phyloP scores from a whole-genome alignment of 2,113 vertebrate genomes.

The Ochotona princeps region DNA sequence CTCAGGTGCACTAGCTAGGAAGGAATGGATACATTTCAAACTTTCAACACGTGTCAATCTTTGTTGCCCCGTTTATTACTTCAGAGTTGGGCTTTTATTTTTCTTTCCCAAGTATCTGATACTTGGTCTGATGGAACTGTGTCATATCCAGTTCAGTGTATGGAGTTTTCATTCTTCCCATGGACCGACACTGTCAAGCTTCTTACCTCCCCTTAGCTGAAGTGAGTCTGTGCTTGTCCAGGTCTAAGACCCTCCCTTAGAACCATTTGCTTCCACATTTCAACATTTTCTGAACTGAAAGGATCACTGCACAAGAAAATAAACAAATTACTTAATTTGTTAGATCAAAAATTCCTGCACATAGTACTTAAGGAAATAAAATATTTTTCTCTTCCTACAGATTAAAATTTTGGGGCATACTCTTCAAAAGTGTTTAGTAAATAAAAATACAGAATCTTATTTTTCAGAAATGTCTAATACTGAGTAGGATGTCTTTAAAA shows the following conservation, averaged over 20 bases:
- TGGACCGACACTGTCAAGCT: slow-evolving; percentile 38
- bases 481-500: background rate
- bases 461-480: slow-evolving; percentile 9
- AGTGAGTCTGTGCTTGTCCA: slow-evolving; percentile 52
- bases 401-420: slow-evolving; percentile 2
- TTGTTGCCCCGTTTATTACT: background rate
- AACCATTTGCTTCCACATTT: slow-evolving; percentile 64
- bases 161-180: slow-evolving; percentile 41
- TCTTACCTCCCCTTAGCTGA: slow-evolving; percentile 47
- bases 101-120: slow-evolving; percentile 18
- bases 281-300: slow-evolving; percentile 50
- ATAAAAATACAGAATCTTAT: slow-evolving; percentile 2
- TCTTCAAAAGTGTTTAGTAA: slow-evolving; percentile 27
- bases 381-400: background rate
- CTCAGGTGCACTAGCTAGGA: background rate
- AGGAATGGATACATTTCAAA: background rate
- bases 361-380: slow-evolving; percentile 20
- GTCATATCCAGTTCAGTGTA: slow-evolving; percentile 32
- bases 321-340: slow-evolving; percentile 48
- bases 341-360: background rate
- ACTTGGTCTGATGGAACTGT: slow-evolving; percentile 49
- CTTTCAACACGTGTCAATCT: background rate
- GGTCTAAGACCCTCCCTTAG: slow-evolving; percentile 20
- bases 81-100: slow-evolving; percentile 41
- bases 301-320: background rate